Conservation (phyloP, 2,888 invertebrate species). For the Cephus rjabovi region DNA sequence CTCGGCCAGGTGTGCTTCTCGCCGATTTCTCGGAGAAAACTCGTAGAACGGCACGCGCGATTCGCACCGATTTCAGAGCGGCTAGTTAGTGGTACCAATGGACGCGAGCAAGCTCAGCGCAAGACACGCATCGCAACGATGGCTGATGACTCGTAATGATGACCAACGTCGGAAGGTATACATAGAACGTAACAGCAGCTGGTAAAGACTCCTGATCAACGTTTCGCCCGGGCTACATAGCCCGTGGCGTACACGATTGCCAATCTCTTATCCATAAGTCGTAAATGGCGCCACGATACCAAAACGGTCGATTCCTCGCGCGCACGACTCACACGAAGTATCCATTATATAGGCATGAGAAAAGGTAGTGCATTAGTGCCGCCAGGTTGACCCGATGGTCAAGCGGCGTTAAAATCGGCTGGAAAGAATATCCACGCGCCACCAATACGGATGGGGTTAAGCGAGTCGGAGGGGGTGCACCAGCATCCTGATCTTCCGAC, state of each 20-base stretch:
- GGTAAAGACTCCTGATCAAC: background rate
- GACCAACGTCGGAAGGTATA: background rate
- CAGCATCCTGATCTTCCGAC: background rate
- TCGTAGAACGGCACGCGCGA: background rate
- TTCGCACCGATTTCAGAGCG: background rate
- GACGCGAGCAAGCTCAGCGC: background rate
- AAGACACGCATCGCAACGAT: background rate
- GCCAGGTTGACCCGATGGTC: slow-evolving; percentile 52
- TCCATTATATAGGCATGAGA: slow-evolving; percentile 46
- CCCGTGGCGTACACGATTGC: slow-evolving; percentile 30
- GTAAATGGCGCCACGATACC: slow-evolving; percentile 36
- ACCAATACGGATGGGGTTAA: slow-evolving; percentile 11
- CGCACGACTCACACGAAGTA: background rate
- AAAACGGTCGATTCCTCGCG: slow-evolving; percentile 31
- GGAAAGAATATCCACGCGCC: slow-evolving; percentile 18
- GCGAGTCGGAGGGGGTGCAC: background rate
- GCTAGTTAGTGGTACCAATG: background rate
- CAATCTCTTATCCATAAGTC: slow-evolving; percentile 43
- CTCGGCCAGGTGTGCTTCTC: background rate
- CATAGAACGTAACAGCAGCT: slow-evolving; percentile 14
- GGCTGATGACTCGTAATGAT: background rate
- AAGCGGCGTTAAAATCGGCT: slow-evolving; percentile 13
- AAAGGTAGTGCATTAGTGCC: slow-evolving; percentile 50
- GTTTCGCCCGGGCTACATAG: background rate
- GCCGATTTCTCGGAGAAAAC: background rate